A percentile compares a stretch with the other conserved stretches of the same genome.
Evolutionary conservation across 2,888 invertebrate species (phyloP).

Genomic region (Aleiodes testaceus): DNA sequence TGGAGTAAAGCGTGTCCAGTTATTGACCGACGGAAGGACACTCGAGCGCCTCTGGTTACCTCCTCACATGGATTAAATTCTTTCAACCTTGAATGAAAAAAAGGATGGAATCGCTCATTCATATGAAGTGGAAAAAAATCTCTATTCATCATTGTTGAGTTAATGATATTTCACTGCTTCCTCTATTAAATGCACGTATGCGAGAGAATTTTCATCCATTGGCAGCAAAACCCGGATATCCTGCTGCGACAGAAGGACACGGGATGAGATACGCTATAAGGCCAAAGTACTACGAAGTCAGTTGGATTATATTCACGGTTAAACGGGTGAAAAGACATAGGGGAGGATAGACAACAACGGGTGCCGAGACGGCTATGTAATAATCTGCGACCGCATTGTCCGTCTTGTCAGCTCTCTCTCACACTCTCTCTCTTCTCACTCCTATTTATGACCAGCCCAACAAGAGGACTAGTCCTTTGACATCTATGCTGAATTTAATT

Average conservation of each 20-base stretch:
- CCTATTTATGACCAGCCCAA: conserved; percentile 38
- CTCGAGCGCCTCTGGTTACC: conserved; percentile 46
- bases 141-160: background rate
- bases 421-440: too few species aligned
- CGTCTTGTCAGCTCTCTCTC: conserved; percentile 68
- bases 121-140: background rate
- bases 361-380: conserved; percentile 66
- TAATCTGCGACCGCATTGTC: conserved; percentile 72
- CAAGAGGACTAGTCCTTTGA: conserved; percentile 64
- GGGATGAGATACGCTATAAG: background rate
- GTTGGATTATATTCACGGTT: conserved; percentile 35
- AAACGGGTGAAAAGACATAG: conserved; percentile 31
- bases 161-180: conserved; percentile 10
- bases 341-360: conserved; percentile 40
- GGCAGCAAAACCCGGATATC: conserved; percentile 31
- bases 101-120: background rate
- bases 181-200: conserved; percentile 37
- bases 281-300: conserved; percentile 38
- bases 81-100: background rate
- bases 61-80: background rate
- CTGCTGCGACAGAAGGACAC: conserved; percentile 18
- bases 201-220: conserved; percentile 36
- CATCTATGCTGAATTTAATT: conserved; percentile 71
- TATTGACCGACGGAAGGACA: conserved; percentile 70
- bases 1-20: conserved; percentile 66